Percentiles rank a stretch among this genome's conserved stretches.
Evolutionary conservation across 2,888 invertebrate genomes (phyloP).

Genomic region (Hydrotaea cyrtoneurina): DNA sequence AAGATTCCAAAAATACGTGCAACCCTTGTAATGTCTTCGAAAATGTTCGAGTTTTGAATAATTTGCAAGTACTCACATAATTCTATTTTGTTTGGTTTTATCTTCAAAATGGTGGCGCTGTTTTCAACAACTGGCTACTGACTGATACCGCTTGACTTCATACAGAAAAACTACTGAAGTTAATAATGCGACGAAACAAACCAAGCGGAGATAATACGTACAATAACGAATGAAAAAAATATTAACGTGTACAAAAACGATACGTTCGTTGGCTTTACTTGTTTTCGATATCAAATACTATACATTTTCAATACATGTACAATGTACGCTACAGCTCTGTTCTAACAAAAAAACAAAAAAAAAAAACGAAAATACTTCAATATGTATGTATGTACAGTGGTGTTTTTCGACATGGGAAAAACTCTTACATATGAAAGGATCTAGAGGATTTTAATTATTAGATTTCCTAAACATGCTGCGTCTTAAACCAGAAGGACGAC

Average conservation of each 20-base stretch:
- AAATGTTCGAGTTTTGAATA: too few relatives aligned
- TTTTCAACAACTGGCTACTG: conserved; percentile 40
- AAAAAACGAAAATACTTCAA: background rate
- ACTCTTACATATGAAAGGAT: background rate
- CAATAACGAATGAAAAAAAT: conserved; percentile 35
- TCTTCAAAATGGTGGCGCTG: conserved; percentile 38
- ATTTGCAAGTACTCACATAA: background rate
- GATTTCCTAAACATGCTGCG: conserved; percentile 57
- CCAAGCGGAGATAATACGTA: conserved; percentile 31
- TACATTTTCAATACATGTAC: conserved; percentile 1
- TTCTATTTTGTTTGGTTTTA: conserved; percentile 9
- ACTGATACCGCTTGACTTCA: conserved; percentile 46
- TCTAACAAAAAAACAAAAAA: conserved; percentile 10
- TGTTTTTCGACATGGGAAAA: background rate
- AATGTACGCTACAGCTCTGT: background rate
- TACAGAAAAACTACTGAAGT: conserved; percentile 41
- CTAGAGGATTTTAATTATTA: background rate
- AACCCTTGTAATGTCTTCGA: too few relatives aligned
- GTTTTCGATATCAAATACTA: background rate
- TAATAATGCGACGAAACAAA: conserved; percentile 45
- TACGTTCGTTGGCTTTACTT: conserved; percentile 45
- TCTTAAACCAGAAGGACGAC: conserved; percentile 69
- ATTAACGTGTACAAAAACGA: conserved; percentile 57
- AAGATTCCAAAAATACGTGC: too few relatives aligned
- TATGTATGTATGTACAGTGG: conserved; percentile 30